Conservation (phyloP, 1,140 invertebrate species). For the Drosophila subobscura region DNA sequence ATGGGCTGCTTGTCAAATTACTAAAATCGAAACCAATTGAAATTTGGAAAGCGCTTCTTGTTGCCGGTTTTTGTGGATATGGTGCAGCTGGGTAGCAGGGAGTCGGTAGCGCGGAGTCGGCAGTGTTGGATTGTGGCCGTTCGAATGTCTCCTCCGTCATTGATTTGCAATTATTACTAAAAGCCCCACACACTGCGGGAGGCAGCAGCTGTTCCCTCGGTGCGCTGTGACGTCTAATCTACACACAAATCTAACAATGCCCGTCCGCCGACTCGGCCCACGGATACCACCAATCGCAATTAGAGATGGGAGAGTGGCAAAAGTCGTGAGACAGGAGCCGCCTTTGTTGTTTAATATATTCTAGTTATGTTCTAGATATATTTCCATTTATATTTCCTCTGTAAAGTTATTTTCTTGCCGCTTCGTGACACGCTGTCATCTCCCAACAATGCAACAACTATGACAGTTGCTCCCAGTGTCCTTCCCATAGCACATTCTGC, state of each 20-base stretch:
- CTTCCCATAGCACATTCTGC: background rate
- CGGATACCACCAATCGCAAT: too few relatives aligned
- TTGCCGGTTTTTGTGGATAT: slow-evolving; percentile 3
- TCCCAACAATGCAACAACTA: slow-evolving; percentile 8
- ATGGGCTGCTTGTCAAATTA: slow-evolving; percentile 51
- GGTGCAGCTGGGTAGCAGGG: too few relatives aligned
- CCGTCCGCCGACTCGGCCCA: slow-evolving; percentile 14
- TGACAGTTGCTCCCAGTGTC: slow-evolving; percentile 15
- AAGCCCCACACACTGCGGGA: background rate
- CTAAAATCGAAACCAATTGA: slow-evolving; percentile 61
- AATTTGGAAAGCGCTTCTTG: slow-evolving; percentile 41
- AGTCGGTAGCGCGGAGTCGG: too few relatives aligned
- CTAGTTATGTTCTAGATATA: too few relatives aligned
- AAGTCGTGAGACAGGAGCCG: too few relatives aligned
- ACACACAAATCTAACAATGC: slow-evolving; percentile 38
- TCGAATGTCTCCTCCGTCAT: slow-evolving; percentile 60
- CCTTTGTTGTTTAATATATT: too few relatives aligned
- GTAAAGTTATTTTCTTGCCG: too few relatives aligned
- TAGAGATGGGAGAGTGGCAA: too few relatives aligned
- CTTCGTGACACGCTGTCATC: too few relatives aligned
- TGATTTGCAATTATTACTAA: slow-evolving; percentile 73
- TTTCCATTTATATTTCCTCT: too few relatives aligned
- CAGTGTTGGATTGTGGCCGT: background rate
- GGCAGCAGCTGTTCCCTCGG: background rate
- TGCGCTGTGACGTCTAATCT: slow-evolving; percentile 41